Conservation (phyloP, 2,113 vertebrate species). For the Ctenodactylus gundi region DNA sequence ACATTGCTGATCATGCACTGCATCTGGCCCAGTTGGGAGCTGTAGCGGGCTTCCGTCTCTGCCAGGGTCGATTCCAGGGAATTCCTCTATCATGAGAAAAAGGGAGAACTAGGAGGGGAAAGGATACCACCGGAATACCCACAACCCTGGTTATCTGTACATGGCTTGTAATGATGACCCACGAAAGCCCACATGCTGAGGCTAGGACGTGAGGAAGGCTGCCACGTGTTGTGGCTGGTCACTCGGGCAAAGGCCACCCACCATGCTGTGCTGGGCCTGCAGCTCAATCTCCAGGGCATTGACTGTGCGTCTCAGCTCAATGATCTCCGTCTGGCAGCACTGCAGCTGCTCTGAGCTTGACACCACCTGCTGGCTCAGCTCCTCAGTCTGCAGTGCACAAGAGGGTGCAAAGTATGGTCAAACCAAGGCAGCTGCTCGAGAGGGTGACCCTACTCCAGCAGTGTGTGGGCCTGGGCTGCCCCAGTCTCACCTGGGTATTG, state of each 20-base stretch:
- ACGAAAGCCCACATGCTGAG: fast-evolving
- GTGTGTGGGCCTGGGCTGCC: conserved; percentile 68
- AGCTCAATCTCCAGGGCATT: conserved; percentile 84
- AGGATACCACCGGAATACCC: background rate
- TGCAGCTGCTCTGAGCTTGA: conserved; percentile 80
- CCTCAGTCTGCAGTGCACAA: conserved; percentile 63
- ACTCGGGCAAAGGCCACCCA: conserved; percentile 18
- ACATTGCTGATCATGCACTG: conserved; percentile 83
- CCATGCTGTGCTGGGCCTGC: conserved; percentile 81
- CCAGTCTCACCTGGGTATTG: conserved; percentile 85
- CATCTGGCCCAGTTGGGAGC: conserved; percentile 82
- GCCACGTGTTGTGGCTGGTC: fast-evolving
- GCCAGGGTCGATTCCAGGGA: conserved; percentile 86
- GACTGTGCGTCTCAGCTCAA: conserved; percentile 71
- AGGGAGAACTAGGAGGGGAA: background rate
- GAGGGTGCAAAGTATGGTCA: background rate
- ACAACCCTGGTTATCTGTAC: background rate
- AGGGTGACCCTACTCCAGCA: conserved; percentile 68
- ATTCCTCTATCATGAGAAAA: conserved; percentile 82
- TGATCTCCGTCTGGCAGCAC: conserved; percentile 78
- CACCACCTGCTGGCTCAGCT: conserved; percentile 79
- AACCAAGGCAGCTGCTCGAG: conserved; percentile 56
- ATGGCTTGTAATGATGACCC: background rate
- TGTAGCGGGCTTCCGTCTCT: conserved; percentile 86
- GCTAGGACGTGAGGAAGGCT: background rate